Evolutionary conservation across 37 sponge, comb jelly and placozoan genomes (phyloP).

Genomic region (Bolinopsis microptera): DNA sequence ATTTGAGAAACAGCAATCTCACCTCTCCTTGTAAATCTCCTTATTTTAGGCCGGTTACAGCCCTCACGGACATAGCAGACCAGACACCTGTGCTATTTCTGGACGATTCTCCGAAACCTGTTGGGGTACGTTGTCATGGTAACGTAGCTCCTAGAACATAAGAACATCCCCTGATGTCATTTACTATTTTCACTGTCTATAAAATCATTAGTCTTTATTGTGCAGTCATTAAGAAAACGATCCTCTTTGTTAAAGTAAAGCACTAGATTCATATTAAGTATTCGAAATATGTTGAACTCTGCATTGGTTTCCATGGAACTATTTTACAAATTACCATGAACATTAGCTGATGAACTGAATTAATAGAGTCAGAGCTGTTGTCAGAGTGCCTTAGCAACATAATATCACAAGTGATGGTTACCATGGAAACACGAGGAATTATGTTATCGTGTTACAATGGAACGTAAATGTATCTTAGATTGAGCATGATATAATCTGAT

Average conservation of each 20-base stretch:
- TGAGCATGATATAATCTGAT: too few species aligned
- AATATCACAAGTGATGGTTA: not conserved
- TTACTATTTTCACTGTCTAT: too few species aligned
- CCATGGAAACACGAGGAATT: not conserved
- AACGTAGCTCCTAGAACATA: too few species aligned
- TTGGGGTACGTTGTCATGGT: conserved; percentile 1
- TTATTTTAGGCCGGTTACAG: conserved; percentile 20
- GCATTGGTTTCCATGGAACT: not conserved
- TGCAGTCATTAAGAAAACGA: too few species aligned
- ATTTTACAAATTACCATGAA: not conserved
- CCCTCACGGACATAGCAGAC: not conserved
- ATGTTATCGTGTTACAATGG: not conserved
- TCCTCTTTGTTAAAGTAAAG: too few species aligned
- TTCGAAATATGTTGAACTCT: not conserved
- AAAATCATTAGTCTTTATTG: too few species aligned
- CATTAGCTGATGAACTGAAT: not conserved
- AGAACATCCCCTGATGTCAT: too few species aligned
- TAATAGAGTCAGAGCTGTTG: not conserved
- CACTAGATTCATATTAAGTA: too few species aligned
- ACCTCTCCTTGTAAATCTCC: not conserved
- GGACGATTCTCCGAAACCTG: conserved; percentile 13
- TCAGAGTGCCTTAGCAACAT: not conserved
- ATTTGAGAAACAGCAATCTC: too few species aligned
- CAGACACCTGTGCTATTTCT: conserved; percentile 3
- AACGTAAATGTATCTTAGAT: not conserved